These are phyloP conservation scores for Dasyornis broadbenti DNA, from an alignment of 2,113 vertebrate species.

Conservation along the genomic window DNA sequence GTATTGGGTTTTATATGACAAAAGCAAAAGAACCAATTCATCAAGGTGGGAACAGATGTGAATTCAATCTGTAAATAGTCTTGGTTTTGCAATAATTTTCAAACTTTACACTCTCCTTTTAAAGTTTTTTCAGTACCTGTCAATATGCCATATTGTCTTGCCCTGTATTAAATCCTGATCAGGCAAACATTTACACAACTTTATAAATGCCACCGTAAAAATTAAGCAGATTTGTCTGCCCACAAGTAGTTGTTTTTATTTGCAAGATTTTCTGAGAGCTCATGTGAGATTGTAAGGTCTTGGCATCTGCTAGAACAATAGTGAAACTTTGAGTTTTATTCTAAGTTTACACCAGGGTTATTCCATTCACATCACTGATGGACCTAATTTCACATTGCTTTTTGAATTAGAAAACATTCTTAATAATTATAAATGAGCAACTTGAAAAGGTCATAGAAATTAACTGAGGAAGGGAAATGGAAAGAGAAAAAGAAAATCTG, in stretches of 20 bases:
- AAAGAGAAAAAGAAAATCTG: background rate
- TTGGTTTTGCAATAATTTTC: background rate
- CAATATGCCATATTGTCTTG: background rate
- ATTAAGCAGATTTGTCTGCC: background rate
- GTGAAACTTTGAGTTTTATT: background rate
- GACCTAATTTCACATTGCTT: background rate
- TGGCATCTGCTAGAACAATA: background rate
- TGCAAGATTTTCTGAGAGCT: background rate
- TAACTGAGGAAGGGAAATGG: background rate
- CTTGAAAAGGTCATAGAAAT: background rate
- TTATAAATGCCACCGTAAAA: background rate
- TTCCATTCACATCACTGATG: background rate
- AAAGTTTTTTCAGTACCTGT: background rate
- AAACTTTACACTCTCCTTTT: background rate
- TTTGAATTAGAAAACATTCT: background rate
- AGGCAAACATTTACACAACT: background rate
- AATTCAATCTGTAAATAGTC: background rate
- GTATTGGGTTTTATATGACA: background rate
- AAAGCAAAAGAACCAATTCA: background rate
- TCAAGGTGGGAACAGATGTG: background rate
- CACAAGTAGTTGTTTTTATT: background rate
- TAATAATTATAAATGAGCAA: background rate
- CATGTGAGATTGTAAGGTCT: background rate
- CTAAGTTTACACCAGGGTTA: background rate
- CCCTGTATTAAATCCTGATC: background rate